A percentile compares a stretch with the other conserved stretches of the same genome.
These are phyloP conservation scores for Leptopterna dolabrata DNA, from an alignment of 2,888 invertebrate genomes.

Conservation along the genomic window DNA sequence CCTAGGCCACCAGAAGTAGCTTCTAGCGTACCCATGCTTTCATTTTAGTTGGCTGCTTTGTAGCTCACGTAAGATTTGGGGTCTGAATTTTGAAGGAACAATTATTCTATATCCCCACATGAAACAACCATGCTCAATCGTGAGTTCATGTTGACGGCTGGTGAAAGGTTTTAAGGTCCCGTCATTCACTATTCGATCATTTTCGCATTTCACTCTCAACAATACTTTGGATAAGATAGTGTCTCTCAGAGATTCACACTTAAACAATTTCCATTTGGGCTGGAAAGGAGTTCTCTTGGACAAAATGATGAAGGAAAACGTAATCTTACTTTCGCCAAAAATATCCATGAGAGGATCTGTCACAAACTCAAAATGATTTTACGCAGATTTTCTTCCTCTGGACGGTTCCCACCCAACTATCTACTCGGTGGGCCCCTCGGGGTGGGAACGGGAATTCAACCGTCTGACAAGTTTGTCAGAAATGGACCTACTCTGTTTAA, in stretches of 20 bases:
- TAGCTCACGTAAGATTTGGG: slow-evolving; percentile 20
- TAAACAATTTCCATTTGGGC: not conserved
- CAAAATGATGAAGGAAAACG: no score
- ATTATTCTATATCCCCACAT: slow-evolving; percentile 50
- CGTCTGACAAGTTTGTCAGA: no score
- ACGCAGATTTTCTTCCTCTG: no score
- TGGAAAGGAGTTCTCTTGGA: no score
- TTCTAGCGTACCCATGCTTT: slow-evolving; percentile 46
- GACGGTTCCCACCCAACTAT: no score
- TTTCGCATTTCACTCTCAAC: not conserved
- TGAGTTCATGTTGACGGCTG: not conserved
- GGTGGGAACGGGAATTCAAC: no score
- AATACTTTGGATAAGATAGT: not conserved
- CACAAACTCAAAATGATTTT: no score
- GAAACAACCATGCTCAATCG: slow-evolving; percentile 8
- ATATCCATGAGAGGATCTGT: no score
- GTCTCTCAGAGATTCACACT: not conserved
- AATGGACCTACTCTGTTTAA: no score
- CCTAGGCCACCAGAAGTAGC: not conserved
- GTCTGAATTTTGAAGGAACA: not conserved
- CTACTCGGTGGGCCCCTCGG: no score
- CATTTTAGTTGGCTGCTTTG: slow-evolving; percentile 55
- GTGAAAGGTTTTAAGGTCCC: not conserved
- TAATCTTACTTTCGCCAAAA: no score
- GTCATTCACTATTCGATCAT: not conserved